Evolutionary conservation across 2,797 vertebrate genomes (phyloP), one percentile per base, ranked within the genome.

Genomic region (Gymnoscopelus braueri): DNA sequence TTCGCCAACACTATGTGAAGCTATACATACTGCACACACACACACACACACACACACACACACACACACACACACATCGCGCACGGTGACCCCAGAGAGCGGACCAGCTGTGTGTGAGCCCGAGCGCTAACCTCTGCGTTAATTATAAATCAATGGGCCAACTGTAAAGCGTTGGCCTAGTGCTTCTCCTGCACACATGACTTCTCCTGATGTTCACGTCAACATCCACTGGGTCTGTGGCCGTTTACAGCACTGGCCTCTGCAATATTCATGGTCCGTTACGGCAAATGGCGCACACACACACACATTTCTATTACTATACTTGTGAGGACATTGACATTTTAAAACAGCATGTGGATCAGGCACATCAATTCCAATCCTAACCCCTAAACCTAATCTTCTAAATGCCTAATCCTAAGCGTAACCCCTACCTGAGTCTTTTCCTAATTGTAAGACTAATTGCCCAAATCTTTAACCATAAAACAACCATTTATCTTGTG

Each of bases 101-200:
- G 77, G 88, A 86, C 91, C 91, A 93, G 91, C 92, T 92, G 91
- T 90, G 87, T 87, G 86, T 91, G 72, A 80, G 85, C 86, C 85
- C 86, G 84, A 86, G 86, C 88, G 90, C 78, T 87, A 83, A 88
- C 84, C 82, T 77, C 69, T 3, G 70, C 77, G 86, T 92, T 93
- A 92, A 92, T 92, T 91, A 92, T 92, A 88, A 92, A 93, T 93
- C 91, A 91, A 90, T 91, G 88, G 89, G 89, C 91, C 90, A 91
- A 92, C 88, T 84, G 82, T 83, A 89, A 86, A 91, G 39, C 67
- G 77, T 85, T 82, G 78, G 85, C 80, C 86, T 84, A 80, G 77
- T 87, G 79, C 84, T 85, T 78, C 74, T 75, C 84, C 79, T 79
- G 77, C 79, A 85, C 89, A 88, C 78, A 87, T 80, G 79, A 87